phyloP scores from a whole-genome alignment of 2,113 vertebrate species.

The Chaenogobius annularis region DNA sequence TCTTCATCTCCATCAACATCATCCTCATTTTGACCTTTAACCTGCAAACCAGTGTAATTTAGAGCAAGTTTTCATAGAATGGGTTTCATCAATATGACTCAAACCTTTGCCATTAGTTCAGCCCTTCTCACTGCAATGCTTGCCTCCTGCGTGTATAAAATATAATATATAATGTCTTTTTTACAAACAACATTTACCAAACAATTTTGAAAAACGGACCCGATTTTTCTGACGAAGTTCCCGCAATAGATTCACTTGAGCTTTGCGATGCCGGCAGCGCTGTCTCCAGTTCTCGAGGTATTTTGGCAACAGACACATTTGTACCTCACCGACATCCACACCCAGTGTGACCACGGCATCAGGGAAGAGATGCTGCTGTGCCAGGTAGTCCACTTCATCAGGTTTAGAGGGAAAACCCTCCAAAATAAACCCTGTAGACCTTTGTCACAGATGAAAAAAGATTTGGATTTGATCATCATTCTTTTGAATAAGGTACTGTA shows the following conservation, averaged over 20 bases:
- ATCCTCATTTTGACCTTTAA: conserved; percentile 43
- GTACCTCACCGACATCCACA: conserved; percentile 77
- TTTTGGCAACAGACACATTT: conserved; percentile 80
- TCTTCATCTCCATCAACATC: conserved; percentile 58
- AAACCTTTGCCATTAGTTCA: conserved; percentile 78
- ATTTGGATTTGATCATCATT: neutral
- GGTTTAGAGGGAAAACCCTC: conserved; percentile 86
- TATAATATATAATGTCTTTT: neutral
- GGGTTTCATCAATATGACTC: neutral
- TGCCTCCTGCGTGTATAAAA: conserved; percentile 72
- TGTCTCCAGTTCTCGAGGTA: conserved; percentile 80
- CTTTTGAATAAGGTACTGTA: too few species aligned
- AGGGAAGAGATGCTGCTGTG: conserved; percentile 82
- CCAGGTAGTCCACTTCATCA: conserved; percentile 83
- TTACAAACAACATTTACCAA: neutral
- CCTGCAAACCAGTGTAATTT: neutral
- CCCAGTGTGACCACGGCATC: conserved; percentile 80
- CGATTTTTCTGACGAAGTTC: conserved; percentile 78
- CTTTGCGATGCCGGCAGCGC: conserved; percentile 56
- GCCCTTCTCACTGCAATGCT: conserved; percentile 82
- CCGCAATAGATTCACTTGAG: conserved; percentile 73
- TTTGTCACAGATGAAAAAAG: conserved; percentile 46
- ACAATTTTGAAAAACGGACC: conserved; percentile 61
- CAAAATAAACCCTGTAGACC: conserved; percentile 91
- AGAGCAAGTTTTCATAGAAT: neutral